These are phyloP conservation scores for Muntiacus reevesi DNA, from an alignment of 2,113 vertebrate species.

Conservation along the genomic window DNA sequence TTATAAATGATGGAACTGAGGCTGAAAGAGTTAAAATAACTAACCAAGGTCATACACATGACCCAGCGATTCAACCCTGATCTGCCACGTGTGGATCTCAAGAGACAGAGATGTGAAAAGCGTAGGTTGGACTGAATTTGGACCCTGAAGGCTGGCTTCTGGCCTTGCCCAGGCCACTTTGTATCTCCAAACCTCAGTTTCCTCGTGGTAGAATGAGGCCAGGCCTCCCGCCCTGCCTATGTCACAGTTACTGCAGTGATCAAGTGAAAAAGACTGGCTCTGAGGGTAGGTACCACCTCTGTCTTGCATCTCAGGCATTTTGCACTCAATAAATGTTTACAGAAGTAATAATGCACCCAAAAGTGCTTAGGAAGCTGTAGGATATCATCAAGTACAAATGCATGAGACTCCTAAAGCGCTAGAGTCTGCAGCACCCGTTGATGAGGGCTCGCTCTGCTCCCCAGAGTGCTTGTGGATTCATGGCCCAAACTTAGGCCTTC, in stretches of 20 bases:
- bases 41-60: background rate
- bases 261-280: background rate
- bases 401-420: background rate
- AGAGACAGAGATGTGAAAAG: no score
- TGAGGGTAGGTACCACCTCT: no score
- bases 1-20: background rate
- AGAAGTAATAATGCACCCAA: background rate
- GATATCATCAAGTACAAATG: background rate
- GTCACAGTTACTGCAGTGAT: background rate
- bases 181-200: background rate
- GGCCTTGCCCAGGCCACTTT: background rate
- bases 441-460: background rate
- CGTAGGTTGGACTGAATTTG: background rate
- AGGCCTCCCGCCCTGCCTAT: background rate
- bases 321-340: background rate
- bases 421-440: background rate
- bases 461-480: rapidly evolving
- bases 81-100: background rate
- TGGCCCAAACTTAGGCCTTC: background rate
- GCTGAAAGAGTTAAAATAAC: background rate
- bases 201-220: background rate
- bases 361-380: background rate
- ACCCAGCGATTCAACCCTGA: background rate
- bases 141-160: background rate
- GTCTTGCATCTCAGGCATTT: background rate